Conservation (phyloP, 2,113 vertebrate species). For the Oncorhynchus kisutch region DNA sequence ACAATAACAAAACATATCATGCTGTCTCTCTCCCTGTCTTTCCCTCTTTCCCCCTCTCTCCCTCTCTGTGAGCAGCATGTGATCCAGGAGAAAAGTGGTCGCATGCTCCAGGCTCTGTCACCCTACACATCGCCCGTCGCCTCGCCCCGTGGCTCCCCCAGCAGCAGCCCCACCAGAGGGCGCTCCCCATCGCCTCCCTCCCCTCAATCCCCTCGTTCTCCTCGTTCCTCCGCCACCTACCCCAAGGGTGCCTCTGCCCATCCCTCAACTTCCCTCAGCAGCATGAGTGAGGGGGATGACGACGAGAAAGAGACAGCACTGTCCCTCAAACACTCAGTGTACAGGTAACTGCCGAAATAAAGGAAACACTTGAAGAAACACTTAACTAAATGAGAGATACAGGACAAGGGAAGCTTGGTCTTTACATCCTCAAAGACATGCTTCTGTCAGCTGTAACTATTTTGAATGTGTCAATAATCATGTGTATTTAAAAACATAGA, state of each 20-base stretch:
- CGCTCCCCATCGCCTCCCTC: constrained; percentile 83
- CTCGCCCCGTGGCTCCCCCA: constrained; percentile 86
- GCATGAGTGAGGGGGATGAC: constrained; percentile 87
- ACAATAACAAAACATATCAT: background rate
- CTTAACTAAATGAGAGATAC: background rate
- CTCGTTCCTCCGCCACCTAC: constrained; percentile 65
- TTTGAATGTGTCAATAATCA: too few relatives aligned
- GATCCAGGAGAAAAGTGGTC: constrained; percentile 91
- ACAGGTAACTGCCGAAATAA: too few relatives aligned
- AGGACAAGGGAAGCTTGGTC: background rate
- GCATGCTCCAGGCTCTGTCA: constrained; percentile 94
- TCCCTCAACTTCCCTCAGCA: constrained; percentile 75
- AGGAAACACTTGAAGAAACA: too few relatives aligned
- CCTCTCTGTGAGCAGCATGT: constrained; percentile 80
- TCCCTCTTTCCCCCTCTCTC: background rate
- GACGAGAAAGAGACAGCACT: constrained; percentile 67
- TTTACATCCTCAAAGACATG: background rate
- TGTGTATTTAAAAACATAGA: too few relatives aligned
- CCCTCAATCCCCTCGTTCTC: constrained; percentile 56
- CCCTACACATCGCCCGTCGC: constrained; percentile 74
- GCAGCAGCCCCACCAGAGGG: constrained; percentile 85
- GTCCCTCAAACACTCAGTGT: background rate
- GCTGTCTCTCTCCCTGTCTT: too few relatives aligned
- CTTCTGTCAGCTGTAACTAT: too few relatives aligned
- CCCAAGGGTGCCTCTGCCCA: background rate